These are phyloP conservation scores for Schizopygopsis malacanthus DNA, from an alignment of 2,797 vertebrate genomes.

Conservation along the genomic window DNA sequence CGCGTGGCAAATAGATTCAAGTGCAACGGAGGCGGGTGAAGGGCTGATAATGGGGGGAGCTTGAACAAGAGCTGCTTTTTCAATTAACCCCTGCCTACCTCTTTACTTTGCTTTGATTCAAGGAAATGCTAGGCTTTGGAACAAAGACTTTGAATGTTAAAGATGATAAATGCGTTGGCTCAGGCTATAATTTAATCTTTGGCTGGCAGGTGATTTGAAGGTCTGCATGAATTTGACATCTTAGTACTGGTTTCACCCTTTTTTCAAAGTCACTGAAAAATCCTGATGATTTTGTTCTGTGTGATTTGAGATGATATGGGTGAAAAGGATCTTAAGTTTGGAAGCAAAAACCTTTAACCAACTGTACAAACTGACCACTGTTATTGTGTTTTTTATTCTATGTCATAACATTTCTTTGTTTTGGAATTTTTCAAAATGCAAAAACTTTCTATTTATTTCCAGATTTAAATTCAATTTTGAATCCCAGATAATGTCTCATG, in stretches of 20 bases:
- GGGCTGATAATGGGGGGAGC: slow-evolving; percentile 27
- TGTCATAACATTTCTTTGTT: slow-evolving; percentile 1
- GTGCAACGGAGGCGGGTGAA: slow-evolving; percentile 45
- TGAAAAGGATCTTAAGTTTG: not conserved
- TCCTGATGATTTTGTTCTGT: not conserved
- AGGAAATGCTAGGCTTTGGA: not conserved
- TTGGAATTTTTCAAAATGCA: not conserved
- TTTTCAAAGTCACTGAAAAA: not conserved
- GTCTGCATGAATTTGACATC: not conserved
- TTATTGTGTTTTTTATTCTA: slow-evolving; percentile 4
- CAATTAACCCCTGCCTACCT: slow-evolving; percentile 53
- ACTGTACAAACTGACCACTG: not conserved
- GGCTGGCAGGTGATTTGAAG: not conserved
- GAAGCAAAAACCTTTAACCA: slow-evolving; percentile 3
- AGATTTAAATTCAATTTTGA: not conserved
- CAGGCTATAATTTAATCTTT: not conserved
- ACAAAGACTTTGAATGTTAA: not conserved
- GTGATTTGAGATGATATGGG: not conserved
- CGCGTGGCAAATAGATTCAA: slow-evolving; percentile 70
- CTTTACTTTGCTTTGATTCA: not conserved
- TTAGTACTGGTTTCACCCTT: not conserved
- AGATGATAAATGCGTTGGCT: slow-evolving; percentile 3
- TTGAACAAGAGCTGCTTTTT: slow-evolving; percentile 39
- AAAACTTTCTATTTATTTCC: not conserved
- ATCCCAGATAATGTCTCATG: not conserved